Evolutionary conservation across 2,888 invertebrate genomes (phyloP).

Genomic region (Tortrix viridana): DNA sequence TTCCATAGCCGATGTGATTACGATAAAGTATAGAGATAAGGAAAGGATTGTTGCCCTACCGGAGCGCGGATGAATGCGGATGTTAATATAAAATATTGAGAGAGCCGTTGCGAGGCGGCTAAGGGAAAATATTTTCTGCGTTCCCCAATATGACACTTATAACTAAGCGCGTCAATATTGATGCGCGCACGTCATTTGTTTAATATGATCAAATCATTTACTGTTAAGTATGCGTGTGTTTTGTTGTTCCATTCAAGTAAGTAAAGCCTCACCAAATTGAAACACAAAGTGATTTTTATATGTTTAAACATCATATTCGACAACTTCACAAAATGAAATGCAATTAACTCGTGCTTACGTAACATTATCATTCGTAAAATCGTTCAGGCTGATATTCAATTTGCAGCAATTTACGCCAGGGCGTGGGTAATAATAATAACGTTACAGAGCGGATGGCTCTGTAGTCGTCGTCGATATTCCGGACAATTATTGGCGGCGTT

Average conservation of each 20-base stretch:
- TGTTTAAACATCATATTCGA: too few relatives aligned
- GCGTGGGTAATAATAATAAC: conserved; percentile 3
- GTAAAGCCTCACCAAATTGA: too few relatives aligned
- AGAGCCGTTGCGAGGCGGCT: conserved; percentile 40
- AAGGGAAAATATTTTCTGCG: conserved; percentile 42
- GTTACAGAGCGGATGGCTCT: too few relatives aligned
- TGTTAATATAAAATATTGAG: conserved; percentile 50
- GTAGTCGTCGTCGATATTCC: conserved; percentile 23
- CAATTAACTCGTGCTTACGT: background rate
- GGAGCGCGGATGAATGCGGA: conserved; percentile 43
- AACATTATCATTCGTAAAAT: too few relatives aligned
- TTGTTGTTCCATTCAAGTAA: too few relatives aligned
- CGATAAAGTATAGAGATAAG: conserved; percentile 51
- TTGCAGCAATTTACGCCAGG: background rate
- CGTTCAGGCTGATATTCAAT: conserved; percentile 2
- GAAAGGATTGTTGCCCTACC: conserved; percentile 49
- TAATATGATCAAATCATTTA: too few relatives aligned
- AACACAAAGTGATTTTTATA: too few relatives aligned
- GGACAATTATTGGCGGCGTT: conserved; percentile 23
- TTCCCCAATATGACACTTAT: conserved; percentile 26
- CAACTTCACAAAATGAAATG: too few relatives aligned
- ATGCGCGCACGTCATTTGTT: too few relatives aligned
- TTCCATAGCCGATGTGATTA: conserved; percentile 49
- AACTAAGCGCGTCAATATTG: background rate
- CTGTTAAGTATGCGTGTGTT: too few relatives aligned